Percentiles rank a stretch among this genome's conserved stretches.
Conservation (phyloP, 1,140 invertebrate species). For the Ceratitis capitata region DNA sequence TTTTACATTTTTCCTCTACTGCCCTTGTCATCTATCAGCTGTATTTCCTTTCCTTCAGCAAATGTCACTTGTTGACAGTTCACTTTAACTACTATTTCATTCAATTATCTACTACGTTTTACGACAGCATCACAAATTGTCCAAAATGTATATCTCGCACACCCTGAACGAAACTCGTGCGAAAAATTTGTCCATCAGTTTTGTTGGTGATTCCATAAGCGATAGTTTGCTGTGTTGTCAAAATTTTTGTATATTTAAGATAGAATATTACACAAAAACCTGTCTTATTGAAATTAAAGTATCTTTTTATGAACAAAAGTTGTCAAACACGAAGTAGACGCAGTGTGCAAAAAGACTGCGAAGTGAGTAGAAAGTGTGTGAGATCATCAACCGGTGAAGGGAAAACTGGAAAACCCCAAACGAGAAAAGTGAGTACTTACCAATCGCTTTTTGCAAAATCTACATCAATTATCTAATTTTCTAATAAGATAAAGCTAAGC, state of each 20-base stretch:
- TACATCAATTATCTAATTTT: background rate
- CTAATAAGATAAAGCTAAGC: background rate
- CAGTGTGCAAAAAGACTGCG: background rate
- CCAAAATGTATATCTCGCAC: constrained; percentile 2
- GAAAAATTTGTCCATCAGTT: constrained; percentile 30
- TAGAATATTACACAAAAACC: background rate
- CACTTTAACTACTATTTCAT: background rate
- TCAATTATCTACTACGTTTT: background rate
- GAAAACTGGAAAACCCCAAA: background rate
- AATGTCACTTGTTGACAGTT: background rate
- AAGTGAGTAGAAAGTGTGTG: constrained; percentile 29
- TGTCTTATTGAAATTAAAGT: background rate
- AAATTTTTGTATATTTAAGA: constrained; percentile 27
- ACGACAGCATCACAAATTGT: background rate
- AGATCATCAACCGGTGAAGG: constrained; percentile 26
- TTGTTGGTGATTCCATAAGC: constrained; percentile 34
- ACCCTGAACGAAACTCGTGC: constrained; percentile 13
- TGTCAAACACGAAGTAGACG: constrained; percentile 7
- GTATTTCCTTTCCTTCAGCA: background rate
- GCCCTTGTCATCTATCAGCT: background rate
- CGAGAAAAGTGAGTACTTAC: constrained; percentile 19
- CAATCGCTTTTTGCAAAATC: background rate
- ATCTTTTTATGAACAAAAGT: constrained; percentile 18
- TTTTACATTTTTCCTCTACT: background rate
- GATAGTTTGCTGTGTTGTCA: constrained; percentile 40